Base-by-base conservation (phyloP, 2,797 vertebrate genomes). In the Arctocebus calabarensis region DNA sequence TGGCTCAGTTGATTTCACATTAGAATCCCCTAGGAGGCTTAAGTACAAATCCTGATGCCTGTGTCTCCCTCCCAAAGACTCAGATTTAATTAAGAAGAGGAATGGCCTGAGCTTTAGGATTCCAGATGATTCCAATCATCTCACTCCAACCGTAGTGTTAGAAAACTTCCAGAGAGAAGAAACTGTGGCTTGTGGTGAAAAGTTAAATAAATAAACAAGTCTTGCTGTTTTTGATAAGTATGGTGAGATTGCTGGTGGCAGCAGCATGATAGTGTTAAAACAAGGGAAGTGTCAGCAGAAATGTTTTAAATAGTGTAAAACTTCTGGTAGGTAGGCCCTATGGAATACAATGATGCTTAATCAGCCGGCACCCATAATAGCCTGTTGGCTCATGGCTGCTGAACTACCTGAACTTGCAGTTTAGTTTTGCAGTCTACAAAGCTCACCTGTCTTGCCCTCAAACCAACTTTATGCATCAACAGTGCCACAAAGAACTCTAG, bases 101-200 rank as follows among this genome's bases (percentile, higher is more conserved):
- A 16, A 4, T 27, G 52, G 20, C 32, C 10, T 3, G 1, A 23
- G 5, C 25, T 4, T 23, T 0, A 0, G 27, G 19, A 61, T 59
- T 19, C 32, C 32, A 32, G 52, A 9, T 62, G 52, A 83, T 64
- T 70, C 66, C 11, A 8, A 22, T 11, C 64, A 66, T 66, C 32
- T 66, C 32, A 66, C 45, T 14, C 29, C 6, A 45, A 55, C n/a
- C 5, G 2, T 6, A 34, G 16, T n/a, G 12, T 20, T 45, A 37
- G 37, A 61, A 59, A 75, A 17, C 13, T 32, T 37, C 73, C 4
- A 74, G 22, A 10, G 20, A 64, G 29, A 3, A 1, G 59, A 45
- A 40, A 11, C 32, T 9, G 40, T 57, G 57, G 19, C 43, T 84
- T 17, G 12, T 1, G 40, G 25, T 7, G 19, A 48, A 32, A 23